These are phyloP conservation scores for Plebejus melissa DNA, from an alignment of 2,888 invertebrate genomes.

Conservation along the genomic window DNA sequence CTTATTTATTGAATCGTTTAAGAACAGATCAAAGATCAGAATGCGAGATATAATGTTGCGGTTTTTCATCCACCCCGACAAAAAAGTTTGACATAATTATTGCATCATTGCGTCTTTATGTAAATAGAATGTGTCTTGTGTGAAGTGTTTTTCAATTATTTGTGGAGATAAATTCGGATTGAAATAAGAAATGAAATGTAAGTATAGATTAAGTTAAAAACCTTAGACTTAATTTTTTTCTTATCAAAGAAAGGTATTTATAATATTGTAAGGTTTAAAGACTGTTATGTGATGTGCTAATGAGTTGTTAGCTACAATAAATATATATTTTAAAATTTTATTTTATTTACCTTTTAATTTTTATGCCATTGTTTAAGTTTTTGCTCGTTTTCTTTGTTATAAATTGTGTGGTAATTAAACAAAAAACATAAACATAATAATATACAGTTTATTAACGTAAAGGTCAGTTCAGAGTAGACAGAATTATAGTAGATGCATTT, in stretches of 20 bases:
- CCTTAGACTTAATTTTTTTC: neutral
- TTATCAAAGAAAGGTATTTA: slow-evolving; percentile 22
- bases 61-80: too few species aligned
- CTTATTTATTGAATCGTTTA: too few species aligned
- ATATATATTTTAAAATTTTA: slow-evolving; percentile 16
- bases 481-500: too few species aligned
- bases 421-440: neutral
- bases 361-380: neutral
- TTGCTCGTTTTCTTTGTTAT: neutral
- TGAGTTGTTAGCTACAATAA: slow-evolving; percentile 24
- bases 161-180: neutral
- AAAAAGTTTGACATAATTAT: too few species aligned
- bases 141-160: neutral
- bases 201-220: neutral
- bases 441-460: neutral
- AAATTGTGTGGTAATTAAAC: neutral
- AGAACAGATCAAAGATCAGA: too few species aligned
- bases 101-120: neutral
- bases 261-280: slow-evolving; percentile 27
- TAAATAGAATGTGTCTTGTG: neutral
- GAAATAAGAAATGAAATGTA: neutral
- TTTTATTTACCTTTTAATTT: neutral
- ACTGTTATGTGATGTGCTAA: slow-evolving; percentile 26
- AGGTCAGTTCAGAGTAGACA: too few species aligned
- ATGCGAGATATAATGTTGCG: too few species aligned